These are phyloP conservation scores for Botia almorhae DNA, from an alignment of 2,797 vertebrate species.

Conservation along the genomic window DNA sequence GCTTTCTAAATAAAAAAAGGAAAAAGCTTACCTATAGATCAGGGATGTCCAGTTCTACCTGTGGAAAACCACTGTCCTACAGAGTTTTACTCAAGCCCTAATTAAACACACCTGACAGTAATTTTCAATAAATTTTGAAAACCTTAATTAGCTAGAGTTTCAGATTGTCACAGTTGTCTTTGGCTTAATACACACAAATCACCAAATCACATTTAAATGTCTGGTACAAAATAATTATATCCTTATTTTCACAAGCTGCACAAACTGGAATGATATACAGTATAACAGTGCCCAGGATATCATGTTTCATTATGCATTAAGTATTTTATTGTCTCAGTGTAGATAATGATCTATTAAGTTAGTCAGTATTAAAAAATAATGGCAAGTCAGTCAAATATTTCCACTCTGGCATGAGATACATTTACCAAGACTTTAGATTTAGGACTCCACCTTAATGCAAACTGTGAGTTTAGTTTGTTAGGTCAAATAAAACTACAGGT, in stretches of 20 bases:
- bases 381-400: not conserved
- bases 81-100: too few species aligned
- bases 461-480: constrained; percentile 17
- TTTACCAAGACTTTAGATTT: not conserved
- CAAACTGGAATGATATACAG: constrained; percentile 4
- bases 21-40: not conserved
- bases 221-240: not conserved
- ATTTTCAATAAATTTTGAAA: too few species aligned
- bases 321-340: constrained; percentile 15
- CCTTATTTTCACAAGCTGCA: constrained; percentile 36
- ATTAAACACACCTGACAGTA: too few species aligned
- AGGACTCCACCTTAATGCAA: not conserved
- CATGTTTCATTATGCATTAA: not conserved
- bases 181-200: not conserved
- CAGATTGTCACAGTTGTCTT: not conserved
- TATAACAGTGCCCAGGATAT: constrained; percentile 9
- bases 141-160: too few species aligned
- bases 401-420: not conserved
- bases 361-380: not conserved
- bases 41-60: not conserved
- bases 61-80: not conserved
- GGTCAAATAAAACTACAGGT: constrained; percentile 8
- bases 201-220: constrained; percentile 2
- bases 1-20: too few species aligned
- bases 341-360: too few species aligned